Conservation (phyloP, 2,888 invertebrate species). For the Nymphalis urticae region DNA sequence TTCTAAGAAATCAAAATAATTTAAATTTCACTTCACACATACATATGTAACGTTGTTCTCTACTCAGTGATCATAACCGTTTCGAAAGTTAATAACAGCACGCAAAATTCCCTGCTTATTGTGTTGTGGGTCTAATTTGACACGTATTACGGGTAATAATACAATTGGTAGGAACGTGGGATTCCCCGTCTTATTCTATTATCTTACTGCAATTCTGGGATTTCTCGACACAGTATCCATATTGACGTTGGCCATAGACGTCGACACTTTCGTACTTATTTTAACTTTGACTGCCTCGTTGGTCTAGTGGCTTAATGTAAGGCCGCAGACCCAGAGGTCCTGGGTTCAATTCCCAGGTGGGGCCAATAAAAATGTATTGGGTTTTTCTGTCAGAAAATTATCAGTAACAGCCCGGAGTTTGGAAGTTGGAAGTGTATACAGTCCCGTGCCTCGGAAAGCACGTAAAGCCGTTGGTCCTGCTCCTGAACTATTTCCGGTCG, state of each 20-base stretch:
- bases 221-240: conserved; percentile 46
- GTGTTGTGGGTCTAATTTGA: conserved; percentile 31
- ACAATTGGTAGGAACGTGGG: conserved; percentile 50
- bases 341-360: too few relatives aligned
- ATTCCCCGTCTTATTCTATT: conserved; percentile 62
- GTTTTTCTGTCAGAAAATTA: too few relatives aligned
- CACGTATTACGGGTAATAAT: conserved; percentile 32
- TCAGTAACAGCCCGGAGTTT: too few relatives aligned
- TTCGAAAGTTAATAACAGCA: conserved; percentile 29
- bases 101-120: conserved; percentile 18
- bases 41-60: not conserved
- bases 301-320: too few relatives aligned
- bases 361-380: too few relatives aligned
- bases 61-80: conserved; percentile 8
- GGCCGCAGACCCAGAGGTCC: too few relatives aligned
- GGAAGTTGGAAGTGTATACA: too few relatives aligned
- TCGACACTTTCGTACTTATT: conserved; percentile 23
- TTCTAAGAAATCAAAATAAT: conserved; percentile 1
- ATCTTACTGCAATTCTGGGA: conserved; percentile 48
- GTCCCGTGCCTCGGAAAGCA: too few relatives aligned
- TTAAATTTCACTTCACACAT: too few relatives aligned
- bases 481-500: too few relatives aligned
- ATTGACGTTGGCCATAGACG: conserved; percentile 25
- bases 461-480: too few relatives aligned
- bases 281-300: too few relatives aligned